Evolutionary conservation across 2,113 vertebrate genomes (phyloP).

Genomic region (Pterocles burchelli): DNA sequence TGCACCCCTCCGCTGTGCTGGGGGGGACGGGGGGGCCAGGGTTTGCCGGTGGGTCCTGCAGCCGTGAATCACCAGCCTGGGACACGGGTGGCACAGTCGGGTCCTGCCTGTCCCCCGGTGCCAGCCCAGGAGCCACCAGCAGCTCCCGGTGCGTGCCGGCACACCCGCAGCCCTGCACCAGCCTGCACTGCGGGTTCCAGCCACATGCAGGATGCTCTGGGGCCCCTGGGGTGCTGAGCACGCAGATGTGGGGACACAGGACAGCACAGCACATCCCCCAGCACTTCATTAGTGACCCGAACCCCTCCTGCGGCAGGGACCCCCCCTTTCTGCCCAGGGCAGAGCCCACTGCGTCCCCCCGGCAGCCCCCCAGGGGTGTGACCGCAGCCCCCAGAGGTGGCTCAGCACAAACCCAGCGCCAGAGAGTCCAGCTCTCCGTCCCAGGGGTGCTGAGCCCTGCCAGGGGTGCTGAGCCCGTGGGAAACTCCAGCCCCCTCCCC

Average conservation of each 20-base stretch:
- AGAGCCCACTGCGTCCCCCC: too few species aligned
- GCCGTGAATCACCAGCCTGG: not conserved
- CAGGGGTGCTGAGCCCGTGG: fast-evolving
- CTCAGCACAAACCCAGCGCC: not conserved
- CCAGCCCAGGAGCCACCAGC: not conserved
- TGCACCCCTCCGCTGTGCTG: fast-evolving
- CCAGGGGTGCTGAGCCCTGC: fast-evolving
- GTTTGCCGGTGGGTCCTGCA: not conserved
- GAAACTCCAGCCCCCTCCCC: not conserved
- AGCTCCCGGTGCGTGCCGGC: fast-evolving
- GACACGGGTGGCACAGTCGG: fast-evolving
- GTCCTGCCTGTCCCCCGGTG: not conserved
- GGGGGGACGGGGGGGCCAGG: fast-evolving
- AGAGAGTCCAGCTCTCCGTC: fast-evolving
- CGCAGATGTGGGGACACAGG: fast-evolving
- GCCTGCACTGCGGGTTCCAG: not conserved
- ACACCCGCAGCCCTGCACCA: fast-evolving
- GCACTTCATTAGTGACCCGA: too few species aligned
- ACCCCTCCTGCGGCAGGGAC: fast-evolving
- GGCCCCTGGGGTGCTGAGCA: not conserved
- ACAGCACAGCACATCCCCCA: fast-evolving
- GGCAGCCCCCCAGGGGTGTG: not conserved
- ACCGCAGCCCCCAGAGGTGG: not conserved
- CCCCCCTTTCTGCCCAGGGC: not conserved
- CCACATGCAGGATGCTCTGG: fast-evolving